These are phyloP conservation scores for Labeo calbasu DNA, from an alignment of 2,797 vertebrate species.

Conservation along the genomic window DNA sequence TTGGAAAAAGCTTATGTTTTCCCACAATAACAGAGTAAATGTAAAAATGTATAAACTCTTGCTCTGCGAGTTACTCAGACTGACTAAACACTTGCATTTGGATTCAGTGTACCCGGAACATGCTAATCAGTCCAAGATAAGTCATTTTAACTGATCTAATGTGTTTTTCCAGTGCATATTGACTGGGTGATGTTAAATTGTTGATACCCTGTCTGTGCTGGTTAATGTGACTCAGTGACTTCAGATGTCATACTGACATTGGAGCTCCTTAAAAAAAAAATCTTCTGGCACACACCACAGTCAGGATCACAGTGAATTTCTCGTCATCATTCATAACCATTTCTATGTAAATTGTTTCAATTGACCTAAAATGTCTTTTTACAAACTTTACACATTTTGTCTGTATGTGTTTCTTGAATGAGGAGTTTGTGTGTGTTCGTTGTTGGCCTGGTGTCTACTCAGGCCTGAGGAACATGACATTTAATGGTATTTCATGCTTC, in stretches of 20 bases:
- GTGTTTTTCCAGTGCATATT: not conserved
- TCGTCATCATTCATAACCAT: not conserved
- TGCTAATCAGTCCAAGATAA: not conserved
- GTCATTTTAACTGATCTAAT: not conserved
- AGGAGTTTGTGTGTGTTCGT: constrained; percentile 10
- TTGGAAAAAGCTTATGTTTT: not conserved
- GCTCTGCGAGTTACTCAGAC: not conserved
- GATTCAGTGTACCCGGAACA: not conserved
- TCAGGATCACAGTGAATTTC: not conserved
- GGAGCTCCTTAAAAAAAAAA: not conserved
- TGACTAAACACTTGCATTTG: not conserved
- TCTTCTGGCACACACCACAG: not conserved
- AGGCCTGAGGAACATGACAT: constrained; percentile 34
- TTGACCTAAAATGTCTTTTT: not conserved
- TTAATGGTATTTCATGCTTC: constrained; percentile 39
- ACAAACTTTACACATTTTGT: not conserved
- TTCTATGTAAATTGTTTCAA: not conserved
- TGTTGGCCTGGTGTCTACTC: constrained; percentile 17
- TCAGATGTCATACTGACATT: not conserved
- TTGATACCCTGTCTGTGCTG: not conserved
- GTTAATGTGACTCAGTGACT: not conserved
- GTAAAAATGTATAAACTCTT: not conserved
- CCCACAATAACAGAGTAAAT: not conserved
- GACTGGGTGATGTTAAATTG: not conserved
- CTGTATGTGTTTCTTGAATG: not conserved